A percentile compares a stretch with the other conserved stretches of the same genome.
Evolutionary conservation across 30 jellyfish, hydroid and myxozoan species (phyloP).

Genomic region (Aurelia sp.): DNA sequence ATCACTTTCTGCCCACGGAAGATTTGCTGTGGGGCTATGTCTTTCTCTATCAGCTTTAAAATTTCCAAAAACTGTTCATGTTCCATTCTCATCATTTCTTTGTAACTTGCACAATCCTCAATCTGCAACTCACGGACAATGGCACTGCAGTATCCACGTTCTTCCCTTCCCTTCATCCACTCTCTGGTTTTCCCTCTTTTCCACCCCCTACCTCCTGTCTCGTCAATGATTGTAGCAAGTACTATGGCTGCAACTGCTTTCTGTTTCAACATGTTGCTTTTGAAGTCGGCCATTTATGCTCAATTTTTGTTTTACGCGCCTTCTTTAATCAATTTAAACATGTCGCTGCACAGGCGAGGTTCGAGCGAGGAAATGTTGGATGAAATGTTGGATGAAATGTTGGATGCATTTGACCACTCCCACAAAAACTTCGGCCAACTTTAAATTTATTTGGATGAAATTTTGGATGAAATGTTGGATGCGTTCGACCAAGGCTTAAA

Average conservation of each 20-base stretch:
- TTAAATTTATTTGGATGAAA: too few relatives aligned
- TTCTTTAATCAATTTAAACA: not conserved
- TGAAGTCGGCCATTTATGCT: not conserved
- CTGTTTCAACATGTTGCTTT: not conserved
- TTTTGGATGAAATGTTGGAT: too few relatives aligned
- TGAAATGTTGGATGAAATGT: too few relatives aligned
- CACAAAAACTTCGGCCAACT: too few relatives aligned
- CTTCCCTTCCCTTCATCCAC: slow-evolving; percentile 55
- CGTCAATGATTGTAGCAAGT: slow-evolving; percentile 31
- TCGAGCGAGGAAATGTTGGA: too few relatives aligned
- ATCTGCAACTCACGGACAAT: slow-evolving; percentile 25
- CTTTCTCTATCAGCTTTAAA: slow-evolving; percentile 8
- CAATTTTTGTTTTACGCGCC: not conserved
- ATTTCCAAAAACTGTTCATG: slow-evolving; percentile 19
- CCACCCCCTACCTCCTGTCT: slow-evolving; percentile 11
- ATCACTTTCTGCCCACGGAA: slow-evolving; percentile 35
- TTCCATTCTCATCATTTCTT: slow-evolving; percentile 60
- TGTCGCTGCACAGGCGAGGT: too few relatives aligned
- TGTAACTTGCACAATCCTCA: slow-evolving; percentile 13
- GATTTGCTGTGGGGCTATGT: slow-evolving; percentile 47
- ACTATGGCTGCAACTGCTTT: slow-evolving; percentile 24
- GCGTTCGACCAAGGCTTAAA: too few relatives aligned
- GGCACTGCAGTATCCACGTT: slow-evolving; percentile 8
- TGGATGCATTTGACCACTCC: too few relatives aligned
- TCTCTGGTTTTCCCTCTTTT: slow-evolving; percentile 39